Evolutionary conservation across 2,888 invertebrate species (phyloP).

Genomic region (Drosophila kambysellisi): DNA sequence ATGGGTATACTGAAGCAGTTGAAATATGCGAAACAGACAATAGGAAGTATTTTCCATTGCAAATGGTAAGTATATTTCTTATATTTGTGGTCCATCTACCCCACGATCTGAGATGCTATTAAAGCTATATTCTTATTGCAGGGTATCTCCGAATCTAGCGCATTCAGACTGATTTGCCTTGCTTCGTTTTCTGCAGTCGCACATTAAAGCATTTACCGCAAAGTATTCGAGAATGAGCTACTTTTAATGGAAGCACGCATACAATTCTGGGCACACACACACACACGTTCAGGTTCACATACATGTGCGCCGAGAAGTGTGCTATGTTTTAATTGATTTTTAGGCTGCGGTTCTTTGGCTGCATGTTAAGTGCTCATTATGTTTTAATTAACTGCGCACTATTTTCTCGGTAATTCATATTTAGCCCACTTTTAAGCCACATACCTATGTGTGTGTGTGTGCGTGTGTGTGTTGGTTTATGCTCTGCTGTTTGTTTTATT

Average conservation of each 20-base stretch:
- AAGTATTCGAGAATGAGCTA: constrained; percentile 20
- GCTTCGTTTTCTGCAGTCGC: constrained; percentile 17
- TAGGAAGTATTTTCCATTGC: not conserved
- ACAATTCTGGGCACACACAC: constrained; percentile 4
- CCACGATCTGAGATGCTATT: not conserved
- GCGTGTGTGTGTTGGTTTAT: constrained; percentile 25
- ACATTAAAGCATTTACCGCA: constrained; percentile 64
- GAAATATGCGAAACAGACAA: not conserved
- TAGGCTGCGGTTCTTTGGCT: constrained; percentile 23
- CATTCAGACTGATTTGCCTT: not conserved
- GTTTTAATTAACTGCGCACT: constrained; percentile 77
- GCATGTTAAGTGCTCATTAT: constrained; percentile 75
- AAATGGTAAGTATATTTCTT: not conserved
- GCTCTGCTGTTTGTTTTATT: constrained; percentile 62
- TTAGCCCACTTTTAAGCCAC: constrained; percentile 51
- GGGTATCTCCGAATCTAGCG: not conserved
- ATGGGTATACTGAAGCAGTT: not conserved
- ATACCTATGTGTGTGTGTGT: constrained; percentile 16
- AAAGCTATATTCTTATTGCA: no score
- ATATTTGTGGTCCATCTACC: not conserved
- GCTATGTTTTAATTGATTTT: constrained; percentile 67
- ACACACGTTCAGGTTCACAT: constrained; percentile 3
- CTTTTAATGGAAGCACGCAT: constrained; percentile 22
- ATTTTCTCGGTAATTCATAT: constrained; percentile 76
- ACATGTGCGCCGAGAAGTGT: constrained; percentile 35